Base-by-base conservation (phyloP, 1,140 invertebrate genomes). In the Cydia fagiglandana region DNA sequence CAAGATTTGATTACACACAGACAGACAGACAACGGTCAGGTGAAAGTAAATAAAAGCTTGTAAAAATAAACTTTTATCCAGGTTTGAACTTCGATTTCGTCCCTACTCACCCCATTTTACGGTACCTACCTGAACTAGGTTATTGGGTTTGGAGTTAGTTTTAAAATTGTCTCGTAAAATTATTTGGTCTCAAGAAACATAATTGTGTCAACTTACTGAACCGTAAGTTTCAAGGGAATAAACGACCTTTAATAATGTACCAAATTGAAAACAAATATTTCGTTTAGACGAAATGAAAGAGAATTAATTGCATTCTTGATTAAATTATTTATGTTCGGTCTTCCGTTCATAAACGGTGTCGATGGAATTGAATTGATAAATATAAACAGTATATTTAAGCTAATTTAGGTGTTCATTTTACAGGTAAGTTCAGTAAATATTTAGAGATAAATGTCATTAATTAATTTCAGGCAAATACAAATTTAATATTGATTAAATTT, bases 241-340 rank as follows among this genome's bases (percentile, higher is more conserved):
- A 17, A 56, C n/a, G 53, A 9, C n/a, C 53, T 17, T 56, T 17
- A 6, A 56, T 56, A 56, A 56, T 56, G 17, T n/a, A 1, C 13
- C 3, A n/a, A 56, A 56, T 56, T 17, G 53, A 56, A 56, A 17
- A 56, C 53, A 56, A 20, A 56, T n/a, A 56, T n/a, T 56, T 56
- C 53, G 53, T 56, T 56, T 56, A 56, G 53, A 56, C n/a, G 15
- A 56, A 56, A 56, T 56, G n/a, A 56, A 56, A 17, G 53, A 17
- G n/a, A 56, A 56, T 56, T 56, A 56, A 56, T 56, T 56, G 53
- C 53, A 56, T 56, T 56, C 53, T 56, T 56, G 53, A 56, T 56
- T 56, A 56, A 56, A 56, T 56, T 56, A 56, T 56, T 56, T 56
- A 56, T 50, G 47, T 50, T 50, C n/a, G n/a, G 53, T 20, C 15